A percentile compares a stretch with the other conserved stretches of the same genome.
Conservation (phyloP, 1,140 invertebrate genomes). For the Laupala kohalensis region DNA sequence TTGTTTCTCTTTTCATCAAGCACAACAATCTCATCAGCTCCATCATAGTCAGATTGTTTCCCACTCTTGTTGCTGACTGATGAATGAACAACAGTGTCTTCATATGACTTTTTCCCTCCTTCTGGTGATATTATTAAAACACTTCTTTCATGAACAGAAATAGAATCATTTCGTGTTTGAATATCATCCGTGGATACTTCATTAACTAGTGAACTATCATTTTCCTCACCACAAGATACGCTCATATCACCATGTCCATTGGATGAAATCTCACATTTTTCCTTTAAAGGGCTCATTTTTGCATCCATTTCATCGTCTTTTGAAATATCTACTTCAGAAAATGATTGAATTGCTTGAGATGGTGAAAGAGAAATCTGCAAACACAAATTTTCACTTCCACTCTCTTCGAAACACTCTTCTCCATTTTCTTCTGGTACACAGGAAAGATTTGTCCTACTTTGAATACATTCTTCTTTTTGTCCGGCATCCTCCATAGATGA, state of each 20-base stretch:
- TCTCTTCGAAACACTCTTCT: background rate
- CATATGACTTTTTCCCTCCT: background rate
- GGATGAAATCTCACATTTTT: too few relatives aligned
- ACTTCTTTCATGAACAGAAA: background rate
- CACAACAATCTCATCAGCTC: background rate
- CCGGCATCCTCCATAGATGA: background rate
- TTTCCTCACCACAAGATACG: too few relatives aligned
- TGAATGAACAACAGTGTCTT: background rate
- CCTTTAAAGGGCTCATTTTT: background rate
- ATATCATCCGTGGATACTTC: too few relatives aligned
- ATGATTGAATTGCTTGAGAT: background rate
- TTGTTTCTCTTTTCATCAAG: background rate
- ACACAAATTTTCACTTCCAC: background rate
- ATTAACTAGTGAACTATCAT: too few relatives aligned
- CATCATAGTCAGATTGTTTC: background rate
- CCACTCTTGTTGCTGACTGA: background rate
- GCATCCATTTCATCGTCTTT: background rate
- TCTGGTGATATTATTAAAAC: background rate
- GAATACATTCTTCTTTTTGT: background rate
- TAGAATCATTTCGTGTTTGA: too few relatives aligned
- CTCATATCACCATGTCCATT: too few relatives aligned
- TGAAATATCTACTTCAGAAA: background rate
- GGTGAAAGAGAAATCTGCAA: background rate
- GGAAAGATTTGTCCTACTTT: background rate
- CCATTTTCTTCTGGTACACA: background rate